phyloP scores from a whole-genome alignment of 1,140 invertebrate genomes.

The Eriocheir sinensis region DNA sequence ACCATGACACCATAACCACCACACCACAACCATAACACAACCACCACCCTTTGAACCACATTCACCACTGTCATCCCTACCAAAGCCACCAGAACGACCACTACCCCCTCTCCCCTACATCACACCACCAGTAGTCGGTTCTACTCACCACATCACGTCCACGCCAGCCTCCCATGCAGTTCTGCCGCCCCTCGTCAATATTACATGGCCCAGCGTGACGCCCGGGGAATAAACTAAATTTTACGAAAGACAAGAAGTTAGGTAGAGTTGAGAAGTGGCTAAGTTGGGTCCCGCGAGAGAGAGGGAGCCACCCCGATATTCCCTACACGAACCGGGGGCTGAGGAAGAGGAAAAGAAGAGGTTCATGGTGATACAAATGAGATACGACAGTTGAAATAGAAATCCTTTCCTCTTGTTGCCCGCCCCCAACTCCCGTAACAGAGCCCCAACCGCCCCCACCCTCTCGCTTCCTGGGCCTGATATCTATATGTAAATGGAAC shows the following conservation, averaged over 20 bases:
- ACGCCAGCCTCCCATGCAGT: no score
- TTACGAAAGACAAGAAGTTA: not conserved
- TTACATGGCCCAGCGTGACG: not conserved
- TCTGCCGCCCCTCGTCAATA: no score
- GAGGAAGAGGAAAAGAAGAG: not conserved
- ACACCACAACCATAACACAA: no score
- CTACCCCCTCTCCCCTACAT: not conserved
- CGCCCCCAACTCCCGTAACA: not conserved
- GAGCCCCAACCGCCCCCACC: not conserved
- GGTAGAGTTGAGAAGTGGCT: not conserved
- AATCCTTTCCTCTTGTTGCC: not conserved
- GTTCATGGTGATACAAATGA: not conserved
- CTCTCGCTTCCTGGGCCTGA: not conserved
- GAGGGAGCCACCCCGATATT: not conserved
- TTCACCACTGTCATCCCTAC: no score
- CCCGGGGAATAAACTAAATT: not conserved
- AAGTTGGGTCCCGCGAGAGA: not conserved
- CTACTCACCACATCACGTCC: not conserved
- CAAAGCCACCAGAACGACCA: no score
- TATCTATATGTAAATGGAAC: slow-evolving; percentile 7
- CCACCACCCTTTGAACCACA: no score
- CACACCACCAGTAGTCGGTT: not conserved
- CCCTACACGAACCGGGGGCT: not conserved
- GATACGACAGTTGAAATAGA: not conserved
- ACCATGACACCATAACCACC: no score